Conservation (phyloP, 2,113 vertebrate genomes). For the Alligator mississippiensis region DNA sequence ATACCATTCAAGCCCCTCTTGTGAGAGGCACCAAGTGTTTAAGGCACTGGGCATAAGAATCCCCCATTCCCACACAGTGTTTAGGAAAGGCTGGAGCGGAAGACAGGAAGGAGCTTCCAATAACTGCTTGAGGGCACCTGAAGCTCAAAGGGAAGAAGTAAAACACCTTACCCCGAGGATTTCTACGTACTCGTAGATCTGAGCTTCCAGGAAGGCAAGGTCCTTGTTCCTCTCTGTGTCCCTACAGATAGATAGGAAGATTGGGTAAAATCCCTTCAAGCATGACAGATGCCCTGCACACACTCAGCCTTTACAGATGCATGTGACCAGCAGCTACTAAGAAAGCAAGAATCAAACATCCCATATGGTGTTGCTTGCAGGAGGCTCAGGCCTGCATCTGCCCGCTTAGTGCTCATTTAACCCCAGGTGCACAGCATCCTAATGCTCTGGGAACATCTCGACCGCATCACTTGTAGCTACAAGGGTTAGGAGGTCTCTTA, state of each 20-base stretch:
- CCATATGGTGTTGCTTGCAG: background rate
- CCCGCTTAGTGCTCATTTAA: background rate
- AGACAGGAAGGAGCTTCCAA: background rate
- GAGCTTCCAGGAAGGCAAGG: constrained; percentile 94
- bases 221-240: constrained; percentile 98
- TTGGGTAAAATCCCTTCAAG: background rate
- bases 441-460: background rate
- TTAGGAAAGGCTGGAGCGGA: background rate
- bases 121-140: background rate
- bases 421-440: background rate
- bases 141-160: background rate
- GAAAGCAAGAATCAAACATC: background rate
- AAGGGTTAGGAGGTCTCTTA: background rate
- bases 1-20: background rate
- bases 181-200: constrained; percentile 97
- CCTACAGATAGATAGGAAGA: constrained; percentile 76
- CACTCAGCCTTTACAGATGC: background rate
- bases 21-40: background rate
- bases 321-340: background rate
- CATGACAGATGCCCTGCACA: background rate
- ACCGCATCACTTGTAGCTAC: background rate
- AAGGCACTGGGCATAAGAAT: accelerated
- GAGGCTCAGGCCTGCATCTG: background rate
- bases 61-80: background rate
- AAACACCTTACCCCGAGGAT: constrained; percentile 90